Base-by-base conservation (phyloP, 1,140 invertebrate species). In the Drosophila hydei region DNA sequence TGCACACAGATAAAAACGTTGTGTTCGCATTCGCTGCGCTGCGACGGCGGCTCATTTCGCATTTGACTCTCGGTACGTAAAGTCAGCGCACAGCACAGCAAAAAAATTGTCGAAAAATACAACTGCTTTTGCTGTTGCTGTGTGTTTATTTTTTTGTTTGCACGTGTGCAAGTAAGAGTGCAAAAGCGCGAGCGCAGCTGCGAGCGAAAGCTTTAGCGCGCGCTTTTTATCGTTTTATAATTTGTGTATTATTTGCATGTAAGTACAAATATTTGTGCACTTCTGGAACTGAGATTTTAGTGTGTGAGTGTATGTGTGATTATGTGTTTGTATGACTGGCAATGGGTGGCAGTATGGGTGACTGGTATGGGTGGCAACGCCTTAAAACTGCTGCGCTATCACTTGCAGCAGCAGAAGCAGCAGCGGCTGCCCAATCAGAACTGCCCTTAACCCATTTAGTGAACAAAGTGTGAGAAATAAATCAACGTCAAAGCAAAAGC, bases 21-120 rank as follows among this genome's bases (percentile, higher is more conserved):
- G 59, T 33, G 60, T 60, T 64, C 68, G 52, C 52, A 64, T 63
- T 72, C 47, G 64, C 51, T 59, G 64, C 64, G 55, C 64, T 69
- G 56, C 43, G 38, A 56, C 64, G 47, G 48, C 45, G 38, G 16
- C 56, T 74, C 74, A 81, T 75, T 80, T 79, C 55, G 68, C 73
- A 76, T 80, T 75, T 64, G 63, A 76, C 77, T 79, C 75, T 80
- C 63, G 76, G 62, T 69, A 79, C 62, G 77, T 79, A 67, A 68
- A 79, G 72, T 79, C 63, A 45, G 62, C 72, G 52, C 42, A 62
- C 25, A 42, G 48, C 48, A 27, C 55, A 56, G 50, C 51, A 56
- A 38, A 25, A 14, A 55, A 21, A 60, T 19, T 63, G 30, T 63
- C 43, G 33, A 61, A 40, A 40, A 62, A 38, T 42, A 16, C 59